These are phyloP conservation scores for Omphaloscelis lunosa DNA, from an alignment of 2,888 invertebrate species.

Conservation along the genomic window DNA sequence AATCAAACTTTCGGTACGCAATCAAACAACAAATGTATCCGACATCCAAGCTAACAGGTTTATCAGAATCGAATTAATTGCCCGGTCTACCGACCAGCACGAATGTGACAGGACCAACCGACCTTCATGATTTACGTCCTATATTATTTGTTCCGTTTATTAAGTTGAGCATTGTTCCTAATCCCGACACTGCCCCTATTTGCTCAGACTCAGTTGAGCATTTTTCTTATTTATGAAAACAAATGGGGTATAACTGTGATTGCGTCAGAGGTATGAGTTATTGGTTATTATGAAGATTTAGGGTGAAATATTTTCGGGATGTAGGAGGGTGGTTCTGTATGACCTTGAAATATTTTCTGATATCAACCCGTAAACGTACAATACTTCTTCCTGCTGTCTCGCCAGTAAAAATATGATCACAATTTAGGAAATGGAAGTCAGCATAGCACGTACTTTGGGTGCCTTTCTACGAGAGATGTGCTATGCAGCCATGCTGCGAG, in stretches of 20 bases:
- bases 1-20: not conserved
- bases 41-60: constrained; percentile 34
- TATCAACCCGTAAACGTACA: not conserved
- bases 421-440: too few relatives aligned
- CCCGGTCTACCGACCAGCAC: constrained; percentile 29
- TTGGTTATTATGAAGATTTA: constrained; percentile 25
- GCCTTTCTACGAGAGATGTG: too few relatives aligned
- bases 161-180: constrained; percentile 46
- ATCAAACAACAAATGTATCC: constrained; percentile 45
- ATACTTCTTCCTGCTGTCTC: not conserved
- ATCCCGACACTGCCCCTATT: constrained; percentile 17
- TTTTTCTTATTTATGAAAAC: constrained; percentile 54
- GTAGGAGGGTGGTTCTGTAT: not conserved
- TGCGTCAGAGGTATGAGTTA: constrained; percentile 47
- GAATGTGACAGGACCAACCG: constrained; percentile 57
- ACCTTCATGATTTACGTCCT: constrained; percentile 55
- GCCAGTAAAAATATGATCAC: not conserved
- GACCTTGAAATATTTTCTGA: constrained; percentile 16
- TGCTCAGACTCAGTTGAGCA: constrained; percentile 27
- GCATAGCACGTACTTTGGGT: not conserved
- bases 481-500: too few relatives aligned
- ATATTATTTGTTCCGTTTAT: constrained; percentile 53
- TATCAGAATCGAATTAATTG: constrained; percentile 58
- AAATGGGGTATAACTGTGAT: constrained; percentile 49
- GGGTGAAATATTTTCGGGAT: not conserved